A percentile compares a stretch with the other conserved stretches of the same genome.
These are phyloP conservation scores for Myopa tessellatipennis DNA, from an alignment of 2,888 invertebrate species.

Conservation along the genomic window DNA sequence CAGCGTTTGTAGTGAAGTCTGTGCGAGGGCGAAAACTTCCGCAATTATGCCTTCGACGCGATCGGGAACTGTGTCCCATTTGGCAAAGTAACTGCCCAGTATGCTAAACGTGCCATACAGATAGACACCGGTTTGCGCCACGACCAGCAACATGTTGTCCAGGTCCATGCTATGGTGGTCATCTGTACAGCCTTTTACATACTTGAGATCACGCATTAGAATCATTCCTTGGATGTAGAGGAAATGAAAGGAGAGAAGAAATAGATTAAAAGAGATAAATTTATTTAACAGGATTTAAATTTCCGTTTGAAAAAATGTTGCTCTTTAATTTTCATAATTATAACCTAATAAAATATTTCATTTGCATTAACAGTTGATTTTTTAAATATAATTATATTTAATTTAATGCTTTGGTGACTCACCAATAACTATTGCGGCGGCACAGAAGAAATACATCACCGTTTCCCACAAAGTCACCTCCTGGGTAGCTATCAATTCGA, in stretches of 20 bases:
- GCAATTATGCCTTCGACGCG: conserved; percentile 75
- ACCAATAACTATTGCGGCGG: conserved; percentile 72
- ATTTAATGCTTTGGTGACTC: background rate
- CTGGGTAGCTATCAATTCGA: conserved; percentile 75
- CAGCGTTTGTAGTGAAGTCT: conserved; percentile 83
- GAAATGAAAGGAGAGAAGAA: background rate
- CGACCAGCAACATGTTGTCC: conserved; percentile 84
- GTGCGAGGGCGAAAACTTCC: conserved; percentile 79
- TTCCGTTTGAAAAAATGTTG: too few species aligned
- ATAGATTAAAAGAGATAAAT: background rate
- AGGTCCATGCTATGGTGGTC: conserved; percentile 71
- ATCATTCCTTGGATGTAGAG: conserved; percentile 71
- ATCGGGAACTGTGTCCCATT: conserved; percentile 66
- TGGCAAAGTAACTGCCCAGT: conserved; percentile 71
- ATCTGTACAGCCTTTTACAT: conserved; percentile 69
- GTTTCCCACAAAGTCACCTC: conserved; percentile 84
- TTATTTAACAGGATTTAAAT: too few species aligned
- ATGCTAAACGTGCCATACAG: conserved; percentile 89
- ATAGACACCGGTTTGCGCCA: conserved; percentile 91
- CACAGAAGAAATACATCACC: conserved; percentile 77
- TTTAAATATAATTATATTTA: background rate
- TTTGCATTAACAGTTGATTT: background rate
- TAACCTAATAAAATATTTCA: too few species aligned
- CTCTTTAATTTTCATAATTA: too few species aligned
- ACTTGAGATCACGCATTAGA: conserved; percentile 77